Percentiles rank a stretch among this genome's conserved stretches.
Evolutionary conservation across 2,113 vertebrate genomes (phyloP).

Genomic region (Engystomops pustulosus): DNA sequence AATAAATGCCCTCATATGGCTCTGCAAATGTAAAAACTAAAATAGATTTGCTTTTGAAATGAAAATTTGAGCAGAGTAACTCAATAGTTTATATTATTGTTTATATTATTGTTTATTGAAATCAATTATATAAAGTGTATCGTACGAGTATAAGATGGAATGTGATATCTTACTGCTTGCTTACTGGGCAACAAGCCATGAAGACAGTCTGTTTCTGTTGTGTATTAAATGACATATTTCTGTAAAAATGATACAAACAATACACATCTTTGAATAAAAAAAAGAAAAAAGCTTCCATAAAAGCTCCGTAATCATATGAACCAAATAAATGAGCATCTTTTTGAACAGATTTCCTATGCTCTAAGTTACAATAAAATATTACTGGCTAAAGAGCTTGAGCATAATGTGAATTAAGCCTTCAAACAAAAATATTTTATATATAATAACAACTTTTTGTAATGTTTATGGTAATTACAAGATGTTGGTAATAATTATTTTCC

Average conservation of each 20-base stretch:
- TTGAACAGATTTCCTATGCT: not conserved
- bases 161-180: conserved; percentile 1
- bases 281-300: not conserved
- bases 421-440: not conserved
- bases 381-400: not conserved
- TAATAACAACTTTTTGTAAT: not conserved
- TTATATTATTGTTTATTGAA: no score
- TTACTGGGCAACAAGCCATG: conserved; percentile 34
- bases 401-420: not conserved
- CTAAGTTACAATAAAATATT: not conserved
- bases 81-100: no score
- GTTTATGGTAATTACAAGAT: not conserved
- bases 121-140: no score
- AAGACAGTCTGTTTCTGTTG: conserved; percentile 27
- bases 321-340: conserved; percentile 19
- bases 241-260: not conserved
- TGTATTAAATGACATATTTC: conserved; percentile 19
- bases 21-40: no score
- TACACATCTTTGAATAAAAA: not conserved
- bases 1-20: no score
- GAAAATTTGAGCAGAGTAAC: no score
- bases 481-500: not conserved
- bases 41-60: no score
- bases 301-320: not conserved
- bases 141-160: conserved; percentile 16